phyloP scores from a whole-genome alignment of 2,797 vertebrate genomes.

The Ficedula albicollis region DNA sequence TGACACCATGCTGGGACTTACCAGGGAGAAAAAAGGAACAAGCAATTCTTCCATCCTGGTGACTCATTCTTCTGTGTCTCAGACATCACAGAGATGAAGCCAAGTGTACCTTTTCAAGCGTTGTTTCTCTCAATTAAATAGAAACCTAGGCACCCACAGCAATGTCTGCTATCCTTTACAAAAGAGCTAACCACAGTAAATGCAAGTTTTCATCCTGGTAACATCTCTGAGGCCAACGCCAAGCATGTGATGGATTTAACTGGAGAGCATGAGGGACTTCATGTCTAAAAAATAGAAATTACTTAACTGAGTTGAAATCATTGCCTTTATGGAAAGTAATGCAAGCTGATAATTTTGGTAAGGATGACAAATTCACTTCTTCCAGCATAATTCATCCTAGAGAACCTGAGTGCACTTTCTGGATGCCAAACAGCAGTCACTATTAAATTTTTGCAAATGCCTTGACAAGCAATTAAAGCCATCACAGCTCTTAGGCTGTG shows the following conservation, averaged over 20 bases:
- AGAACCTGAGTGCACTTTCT: neutral
- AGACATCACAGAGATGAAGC: constrained; percentile 19
- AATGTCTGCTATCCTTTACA: neutral
- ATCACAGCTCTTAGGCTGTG: neutral
- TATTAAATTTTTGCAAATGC: constrained; percentile 10
- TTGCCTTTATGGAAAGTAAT: neutral
- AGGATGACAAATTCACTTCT: constrained; percentile 14
- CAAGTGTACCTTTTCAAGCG: neutral
- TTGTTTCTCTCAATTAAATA: constrained; percentile 37
- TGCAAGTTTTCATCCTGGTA: neutral
- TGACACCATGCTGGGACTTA: neutral
- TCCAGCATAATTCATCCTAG: neutral
- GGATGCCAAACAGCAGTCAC: constrained; percentile 1
- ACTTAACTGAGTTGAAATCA: neutral
- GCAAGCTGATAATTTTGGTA: constrained; percentile 34
- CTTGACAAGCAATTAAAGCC: constrained; percentile 38
- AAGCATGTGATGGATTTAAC: neutral
- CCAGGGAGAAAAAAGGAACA: neutral
- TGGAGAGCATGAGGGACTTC: neutral
- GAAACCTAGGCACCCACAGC: neutral
- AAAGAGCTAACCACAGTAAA: neutral
- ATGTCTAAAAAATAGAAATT: neutral
- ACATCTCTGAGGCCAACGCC: neutral
- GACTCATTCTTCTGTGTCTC: constrained; percentile 25
- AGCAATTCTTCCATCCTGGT: constrained; percentile 3